A percentile compares a stretch with the other conserved stretches of the same genome.
phyloP scores from a whole-genome alignment of 2,888 invertebrate species.

The Tenthredo amoena region DNA sequence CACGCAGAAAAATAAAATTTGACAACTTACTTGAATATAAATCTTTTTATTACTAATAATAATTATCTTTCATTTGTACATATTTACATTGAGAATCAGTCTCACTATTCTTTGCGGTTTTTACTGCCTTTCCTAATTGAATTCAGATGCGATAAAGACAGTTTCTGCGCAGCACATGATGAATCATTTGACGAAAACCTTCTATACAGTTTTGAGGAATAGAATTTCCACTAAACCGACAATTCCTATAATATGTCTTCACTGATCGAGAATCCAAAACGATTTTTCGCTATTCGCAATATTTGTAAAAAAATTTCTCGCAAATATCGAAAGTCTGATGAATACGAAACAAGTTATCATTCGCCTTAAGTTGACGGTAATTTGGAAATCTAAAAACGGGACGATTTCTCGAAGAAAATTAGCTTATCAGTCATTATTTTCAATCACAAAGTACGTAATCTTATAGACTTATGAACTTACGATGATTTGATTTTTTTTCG shows the following conservation, averaged over 20 bases:
- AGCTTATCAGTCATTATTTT: neutral
- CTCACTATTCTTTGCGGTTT: neutral
- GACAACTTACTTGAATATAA: neutral
- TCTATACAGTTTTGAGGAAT: neutral
- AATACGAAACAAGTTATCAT: neutral
- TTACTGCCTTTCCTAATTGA: neutral
- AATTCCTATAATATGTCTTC: neutral
- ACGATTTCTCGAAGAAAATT: neutral
- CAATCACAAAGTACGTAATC: neutral
- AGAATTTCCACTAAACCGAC: neutral
- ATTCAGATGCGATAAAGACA: neutral
- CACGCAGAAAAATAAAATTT: neutral
- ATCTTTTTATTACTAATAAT: neutral
- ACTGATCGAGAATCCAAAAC: neutral
- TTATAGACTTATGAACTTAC: neutral
- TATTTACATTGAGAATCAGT: conserved; percentile 31
- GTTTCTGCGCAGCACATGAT: neutral
- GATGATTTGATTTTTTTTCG: neutral
- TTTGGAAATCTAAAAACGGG: neutral
- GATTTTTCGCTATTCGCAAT: neutral
- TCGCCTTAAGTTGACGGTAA: neutral
- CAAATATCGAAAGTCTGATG: neutral
- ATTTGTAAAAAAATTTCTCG: neutral
- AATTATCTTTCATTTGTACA: conserved; percentile 12
- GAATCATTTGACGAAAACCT: neutral